phyloP scores from a whole-genome alignment of 2,797 vertebrate genomes.

The Artibeus jamaicensis region DNA sequence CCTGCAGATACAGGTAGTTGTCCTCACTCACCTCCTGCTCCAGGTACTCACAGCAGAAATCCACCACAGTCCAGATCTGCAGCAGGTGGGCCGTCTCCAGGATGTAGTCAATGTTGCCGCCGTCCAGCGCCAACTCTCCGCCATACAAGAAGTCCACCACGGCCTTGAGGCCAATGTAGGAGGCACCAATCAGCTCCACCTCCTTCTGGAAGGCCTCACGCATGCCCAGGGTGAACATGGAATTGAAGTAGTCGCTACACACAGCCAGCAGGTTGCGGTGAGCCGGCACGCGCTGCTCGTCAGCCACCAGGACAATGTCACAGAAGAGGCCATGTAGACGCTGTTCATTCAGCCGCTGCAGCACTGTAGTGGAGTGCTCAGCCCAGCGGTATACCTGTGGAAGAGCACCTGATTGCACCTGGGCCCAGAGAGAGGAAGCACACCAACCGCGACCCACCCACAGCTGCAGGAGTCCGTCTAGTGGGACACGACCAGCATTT shows the following conservation, averaged over 20 bases:
- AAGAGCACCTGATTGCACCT: fast-evolving
- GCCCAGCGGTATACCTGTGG: conserved; percentile 89
- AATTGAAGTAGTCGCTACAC: conserved; percentile 95
- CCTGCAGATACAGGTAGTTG: conserved; percentile 95
- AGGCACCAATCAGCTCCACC: conserved; percentile 93
- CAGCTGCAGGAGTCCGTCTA: background rate
- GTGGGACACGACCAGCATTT: background rate
- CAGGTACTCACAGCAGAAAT: conserved; percentile 97
- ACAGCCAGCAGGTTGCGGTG: conserved; percentile 93
- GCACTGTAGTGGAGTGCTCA: conserved; percentile 86
- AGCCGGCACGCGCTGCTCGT: conserved; percentile 87
- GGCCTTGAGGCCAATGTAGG: conserved; percentile 90
- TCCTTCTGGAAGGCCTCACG: conserved; percentile 92
- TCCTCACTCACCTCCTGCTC: conserved; percentile 94
- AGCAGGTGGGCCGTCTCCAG: conserved; percentile 94
- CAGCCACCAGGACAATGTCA: conserved; percentile 92
- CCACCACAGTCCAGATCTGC: conserved; percentile 94
- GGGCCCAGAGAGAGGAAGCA: fast-evolving
- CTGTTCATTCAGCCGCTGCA: conserved; percentile 93
- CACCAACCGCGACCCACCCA: fast-evolving
- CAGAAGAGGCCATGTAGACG: conserved; percentile 90
- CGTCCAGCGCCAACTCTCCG: conserved; percentile 90
- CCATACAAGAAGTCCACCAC: conserved; percentile 95
- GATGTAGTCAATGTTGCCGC: conserved; percentile 91
- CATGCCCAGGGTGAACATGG: conserved; percentile 98